Base-by-base conservation (phyloP, 2,888 invertebrate species). In the Morpho achilles region DNA sequence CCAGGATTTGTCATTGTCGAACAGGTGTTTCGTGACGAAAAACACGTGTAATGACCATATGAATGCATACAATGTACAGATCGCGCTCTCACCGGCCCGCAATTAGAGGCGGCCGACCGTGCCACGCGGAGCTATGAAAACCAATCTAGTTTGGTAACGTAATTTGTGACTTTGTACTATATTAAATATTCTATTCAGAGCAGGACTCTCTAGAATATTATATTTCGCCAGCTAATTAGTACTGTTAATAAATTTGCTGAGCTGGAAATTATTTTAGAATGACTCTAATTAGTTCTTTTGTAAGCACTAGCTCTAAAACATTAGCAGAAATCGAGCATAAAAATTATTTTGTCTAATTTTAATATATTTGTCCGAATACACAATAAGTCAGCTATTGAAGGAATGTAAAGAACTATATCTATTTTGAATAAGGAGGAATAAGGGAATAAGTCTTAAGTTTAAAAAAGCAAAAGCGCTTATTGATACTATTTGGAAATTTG, bases 1-100 rank as follows among this genome's bases (percentile, higher is more conserved):
- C 61, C 62, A 63, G 68, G 71, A 76, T 80, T 79, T 80, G 77
- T 82, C 76, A 77, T 70, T 72, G 74, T 72, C 71, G 73, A 79
- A 78, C 82, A 82, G 79, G 81, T 84, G 77, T 78, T 72, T 76
- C 78, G 76, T 76, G 76, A 76, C 73, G 76, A 76, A 79, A 80
- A 79, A 80, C 76, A 76, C 67, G 75, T 77, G 76, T 80, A 79
- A 81, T 75, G 73, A 73, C 74, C 76, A 72, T 72, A 77, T 73
- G 74, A 81, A 76, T 76, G 79, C 74, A 75, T 76, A 79, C 80
- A 79, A 78, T 80, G 82, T 80, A 76, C 74, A 72, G 73, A 79
- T 77, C 74, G 73, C 72, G 72, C 74, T 77, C 76, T 77, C 76
- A 71, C 75, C 73, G 69, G 50, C 50, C 50, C 57, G 74, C 74